A percentile compares a stretch with the other conserved stretches of the same genome.
Conservation (phyloP, 2,888 invertebrate species). For the Anticlea derivata region DNA sequence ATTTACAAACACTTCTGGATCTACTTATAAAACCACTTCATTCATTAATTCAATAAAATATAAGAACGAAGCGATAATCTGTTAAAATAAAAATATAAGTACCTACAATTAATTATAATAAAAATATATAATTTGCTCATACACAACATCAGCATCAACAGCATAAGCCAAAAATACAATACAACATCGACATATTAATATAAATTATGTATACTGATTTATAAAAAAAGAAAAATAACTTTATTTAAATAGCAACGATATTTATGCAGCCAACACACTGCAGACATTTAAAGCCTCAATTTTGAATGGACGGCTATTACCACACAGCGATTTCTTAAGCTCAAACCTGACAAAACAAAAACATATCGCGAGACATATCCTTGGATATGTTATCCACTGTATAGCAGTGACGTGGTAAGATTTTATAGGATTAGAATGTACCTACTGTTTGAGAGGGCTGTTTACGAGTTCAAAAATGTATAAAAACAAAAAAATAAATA, state of each 20-base stretch:
- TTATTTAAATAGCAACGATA: slow-evolving; percentile 47
- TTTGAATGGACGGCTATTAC: slow-evolving; percentile 58
- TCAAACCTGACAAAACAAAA: not conserved
- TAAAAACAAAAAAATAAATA: not conserved
- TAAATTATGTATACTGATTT: slow-evolving; percentile 33
- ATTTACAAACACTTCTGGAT: slow-evolving; percentile 75
- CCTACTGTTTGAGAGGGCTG: no score
- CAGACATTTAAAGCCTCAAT: slow-evolving; percentile 79
- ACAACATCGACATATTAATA: slow-evolving; percentile 53
- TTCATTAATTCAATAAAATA: slow-evolving; percentile 30
- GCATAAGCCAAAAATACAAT: slow-evolving; percentile 63
- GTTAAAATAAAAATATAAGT: slow-evolving; percentile 16
- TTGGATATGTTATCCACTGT: slow-evolving; percentile 11
- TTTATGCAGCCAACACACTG: slow-evolving; percentile 81
- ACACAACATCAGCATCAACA: slow-evolving; percentile 62
- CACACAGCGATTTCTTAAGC: slow-evolving; percentile 64
- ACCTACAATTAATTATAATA: slow-evolving; percentile 19
- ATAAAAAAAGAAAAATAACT: slow-evolving; percentile 36
- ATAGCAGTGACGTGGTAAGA: slow-evolving; percentile 3
- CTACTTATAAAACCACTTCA: slow-evolving; percentile 56
- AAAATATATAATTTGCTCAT: slow-evolving; percentile 48
- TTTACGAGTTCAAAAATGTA: not conserved
- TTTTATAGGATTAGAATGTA: not conserved
- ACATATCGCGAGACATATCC: slow-evolving; percentile 12
- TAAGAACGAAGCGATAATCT: slow-evolving; percentile 48